Evolutionary conservation across 2,797 vertebrate species (phyloP), one percentile per base, ranked within the genome.

Genomic region (Artibeus jamaicensis): DNA sequence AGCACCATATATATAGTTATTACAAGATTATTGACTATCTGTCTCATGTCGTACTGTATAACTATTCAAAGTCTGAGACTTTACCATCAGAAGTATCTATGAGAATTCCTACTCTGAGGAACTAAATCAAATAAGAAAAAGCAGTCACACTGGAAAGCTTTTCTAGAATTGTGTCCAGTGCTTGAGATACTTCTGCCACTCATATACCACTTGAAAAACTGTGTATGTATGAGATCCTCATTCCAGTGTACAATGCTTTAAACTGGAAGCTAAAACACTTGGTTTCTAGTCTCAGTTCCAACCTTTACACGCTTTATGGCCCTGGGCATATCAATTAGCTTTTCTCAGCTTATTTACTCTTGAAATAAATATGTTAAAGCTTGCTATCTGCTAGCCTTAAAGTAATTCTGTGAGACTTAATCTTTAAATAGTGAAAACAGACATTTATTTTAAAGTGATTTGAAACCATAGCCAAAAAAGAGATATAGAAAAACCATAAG

Each of bases 381-480:
- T 89, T 82, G 22, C 42, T 85, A 34, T 76, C 82, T 73, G 57
- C 32, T 24, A 91, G 16, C 8, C 3, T 71, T 65, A 86, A 79
- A 57, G 21, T 62, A 73, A 76, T 93, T 70, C 44, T 86, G 5
- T 73, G 57, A 94, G 24, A 89, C 65, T 86, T 59, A 59, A 26
- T 59, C 24, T 59, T 59, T 29, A 59, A 59, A 59, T 59, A 59
- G 24, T 0, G 71, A 97, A 97, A 93, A 48, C 37, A 89, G 48
- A 89, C 5, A 70, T 42, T 55, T n/a, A 42, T 71, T 95, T 91
- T 73, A 26, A 94, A 97, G 50, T 92, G 18, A 65, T 79, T 93
- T 77, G 65, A 91, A 32, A 59, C 29, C 6, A 21, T 16, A 71
- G 46, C 70, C 39, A 67, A 81, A 8, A 85, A 88, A 88, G 74